phyloP scores from a whole-genome alignment of 2,888 invertebrate species.

The Lochmaea crataegi region DNA sequence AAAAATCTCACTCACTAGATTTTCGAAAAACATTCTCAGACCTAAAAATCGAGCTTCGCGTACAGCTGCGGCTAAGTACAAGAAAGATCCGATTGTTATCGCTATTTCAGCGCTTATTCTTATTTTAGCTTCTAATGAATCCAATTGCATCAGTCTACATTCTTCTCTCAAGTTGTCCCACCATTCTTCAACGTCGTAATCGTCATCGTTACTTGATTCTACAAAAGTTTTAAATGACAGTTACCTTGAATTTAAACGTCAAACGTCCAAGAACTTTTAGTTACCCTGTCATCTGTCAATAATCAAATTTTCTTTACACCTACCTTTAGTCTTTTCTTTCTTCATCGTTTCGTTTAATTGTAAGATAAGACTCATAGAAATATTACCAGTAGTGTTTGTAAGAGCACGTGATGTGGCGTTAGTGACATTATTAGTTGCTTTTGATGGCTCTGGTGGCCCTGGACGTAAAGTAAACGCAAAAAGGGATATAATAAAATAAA shows the following conservation, averaged over 20 bases:
- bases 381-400: slow-evolving; percentile 42
- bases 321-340: slow-evolving; percentile 23
- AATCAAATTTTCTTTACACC: neutral
- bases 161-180: slow-evolving; percentile 79
- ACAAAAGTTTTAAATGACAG: neutral
- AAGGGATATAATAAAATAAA: slow-evolving; percentile 90
- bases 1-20: slow-evolving; percentile 74
- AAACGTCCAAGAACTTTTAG: too few relatives aligned
- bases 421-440: slow-evolving; percentile 48
- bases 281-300: too few relatives aligned
- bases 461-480: slow-evolving; percentile 91
- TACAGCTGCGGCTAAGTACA: slow-evolving; percentile 86
- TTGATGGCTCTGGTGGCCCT: slow-evolving; percentile 71
- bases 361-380: slow-evolving; percentile 16
- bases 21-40: slow-evolving; percentile 93
- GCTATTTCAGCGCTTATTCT: slow-evolving; percentile 83
- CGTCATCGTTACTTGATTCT: slow-evolving; percentile 38
- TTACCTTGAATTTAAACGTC: too few relatives aligned
- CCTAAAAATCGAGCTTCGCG: slow-evolving; percentile 93
- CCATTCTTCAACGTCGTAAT: slow-evolving; percentile 73
- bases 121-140: slow-evolving; percentile 71
- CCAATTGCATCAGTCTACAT: slow-evolving; percentile 77
- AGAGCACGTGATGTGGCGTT: slow-evolving; percentile 33
- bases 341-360: slow-evolving; percentile 23
- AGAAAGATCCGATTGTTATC: slow-evolving; percentile 83